phyloP scores from a whole-genome alignment of 2,888 invertebrate species.

The Spisula subtruncata region DNA sequence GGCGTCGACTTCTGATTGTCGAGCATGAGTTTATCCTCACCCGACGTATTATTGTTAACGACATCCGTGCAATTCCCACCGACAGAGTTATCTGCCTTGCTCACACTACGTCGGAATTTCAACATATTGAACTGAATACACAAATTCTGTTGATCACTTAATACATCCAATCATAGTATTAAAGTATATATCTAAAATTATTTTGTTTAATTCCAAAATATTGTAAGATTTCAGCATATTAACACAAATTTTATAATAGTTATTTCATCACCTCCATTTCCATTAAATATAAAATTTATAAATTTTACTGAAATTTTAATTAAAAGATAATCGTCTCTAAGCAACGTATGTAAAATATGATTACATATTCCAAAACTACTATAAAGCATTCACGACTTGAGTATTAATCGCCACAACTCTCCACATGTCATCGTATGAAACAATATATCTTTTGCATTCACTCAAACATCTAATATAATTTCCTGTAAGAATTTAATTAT shows the following conservation, averaged over 20 bases:
- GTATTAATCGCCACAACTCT: neutral
- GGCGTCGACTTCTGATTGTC: slow-evolving; percentile 18
- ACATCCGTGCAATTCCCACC: slow-evolving; percentile 35
- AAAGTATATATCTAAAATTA: neutral
- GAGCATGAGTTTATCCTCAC: slow-evolving; percentile 24
- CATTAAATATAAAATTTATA: neutral
- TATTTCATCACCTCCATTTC: neutral
- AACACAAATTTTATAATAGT: neutral
- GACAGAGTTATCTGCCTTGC: slow-evolving; percentile 42
- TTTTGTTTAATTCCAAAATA: neutral
- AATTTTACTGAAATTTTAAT: slow-evolving; percentile 13
- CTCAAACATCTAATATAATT: slow-evolving; percentile 8
- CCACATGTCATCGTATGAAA: slow-evolving; percentile 18
- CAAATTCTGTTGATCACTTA: neutral
- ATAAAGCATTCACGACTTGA: neutral
- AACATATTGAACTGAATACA: slow-evolving; percentile 39
- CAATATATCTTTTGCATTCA: neutral
- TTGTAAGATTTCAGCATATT: neutral
- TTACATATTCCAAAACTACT: neutral
- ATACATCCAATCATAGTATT: neutral
- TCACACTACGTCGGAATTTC: slow-evolving; percentile 52
- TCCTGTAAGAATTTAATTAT: slow-evolving; percentile 12
- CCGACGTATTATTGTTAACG: slow-evolving; percentile 50
- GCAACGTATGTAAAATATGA: neutral
- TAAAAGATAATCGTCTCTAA: neutral